Evolutionary conservation across 2,797 vertebrate species (phyloP).

Genomic region (Trachops cirrhosus): DNA sequence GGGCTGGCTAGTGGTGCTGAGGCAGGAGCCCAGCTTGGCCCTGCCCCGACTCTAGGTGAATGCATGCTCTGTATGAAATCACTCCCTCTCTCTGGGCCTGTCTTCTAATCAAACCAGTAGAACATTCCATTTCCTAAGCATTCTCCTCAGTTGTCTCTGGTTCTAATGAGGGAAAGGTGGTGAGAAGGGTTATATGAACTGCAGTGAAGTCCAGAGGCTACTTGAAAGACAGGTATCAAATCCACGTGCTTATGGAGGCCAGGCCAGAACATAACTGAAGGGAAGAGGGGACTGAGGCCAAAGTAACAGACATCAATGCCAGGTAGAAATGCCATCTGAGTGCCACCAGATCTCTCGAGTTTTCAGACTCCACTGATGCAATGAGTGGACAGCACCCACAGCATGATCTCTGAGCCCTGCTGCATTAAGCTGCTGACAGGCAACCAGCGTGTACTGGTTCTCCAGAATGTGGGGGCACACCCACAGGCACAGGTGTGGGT

Average conservation of each 20-base stretch:
- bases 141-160: background rate
- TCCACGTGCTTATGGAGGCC: background rate
- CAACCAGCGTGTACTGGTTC: constrained; percentile 97
- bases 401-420: constrained; percentile 96
- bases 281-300: background rate
- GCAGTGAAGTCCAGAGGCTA: background rate
- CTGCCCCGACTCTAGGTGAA: background rate
- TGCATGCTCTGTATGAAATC: background rate
- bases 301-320: rapidly evolving
- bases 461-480: constrained; percentile 91
- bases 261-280: background rate
- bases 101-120: background rate
- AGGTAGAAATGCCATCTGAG: background rate
- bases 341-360: background rate
- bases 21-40: rapidly evolving
- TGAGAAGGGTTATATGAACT: background rate
- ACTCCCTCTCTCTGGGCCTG: background rate
- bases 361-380: constrained; percentile 94
- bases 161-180: background rate
- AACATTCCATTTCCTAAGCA: background rate
- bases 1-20: background rate
- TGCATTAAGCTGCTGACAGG: constrained; percentile 97
- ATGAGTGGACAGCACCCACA: constrained; percentile 93
- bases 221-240: background rate
- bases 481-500: constrained; percentile 92